A percentile compares a stretch with the other conserved stretches of the same genome.
Evolutionary conservation across 2,888 invertebrate species (phyloP).

Genomic region (Spilarctia lutea): DNA sequence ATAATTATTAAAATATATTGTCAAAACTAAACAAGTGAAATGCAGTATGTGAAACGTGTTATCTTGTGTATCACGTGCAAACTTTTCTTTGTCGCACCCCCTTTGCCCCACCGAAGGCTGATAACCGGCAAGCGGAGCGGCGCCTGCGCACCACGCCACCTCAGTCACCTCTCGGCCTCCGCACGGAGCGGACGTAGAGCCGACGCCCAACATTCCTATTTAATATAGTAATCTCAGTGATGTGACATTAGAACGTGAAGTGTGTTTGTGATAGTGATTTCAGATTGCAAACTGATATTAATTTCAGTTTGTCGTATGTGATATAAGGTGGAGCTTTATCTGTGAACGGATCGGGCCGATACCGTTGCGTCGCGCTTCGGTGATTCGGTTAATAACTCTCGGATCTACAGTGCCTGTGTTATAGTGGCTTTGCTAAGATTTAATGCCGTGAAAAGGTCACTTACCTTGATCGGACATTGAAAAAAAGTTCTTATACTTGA

Average conservation of each 20-base stretch:
- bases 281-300: slow-evolving; percentile 56
- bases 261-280: slow-evolving; percentile 56
- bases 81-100: slow-evolving; percentile 77
- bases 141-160: slow-evolving; percentile 78
- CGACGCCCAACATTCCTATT: slow-evolving; percentile 43
- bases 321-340: slow-evolving; percentile 57
- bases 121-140: slow-evolving; percentile 75
- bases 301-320: slow-evolving; percentile 62
- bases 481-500: slow-evolving; percentile 40
- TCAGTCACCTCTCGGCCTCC: slow-evolving; percentile 73
- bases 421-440: slow-evolving; percentile 81
- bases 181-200: slow-evolving; percentile 64
- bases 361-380: slow-evolving; percentile 83
- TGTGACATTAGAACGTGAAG: slow-evolving; percentile 60
- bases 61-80: slow-evolving; percentile 79
- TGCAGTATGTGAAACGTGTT: slow-evolving; percentile 63
- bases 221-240: slow-evolving; percentile 58
- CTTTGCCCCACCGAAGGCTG: slow-evolving; percentile 78
- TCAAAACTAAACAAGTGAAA: slow-evolving; percentile 36
- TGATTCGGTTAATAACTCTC: slow-evolving; percentile 81
- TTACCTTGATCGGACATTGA: slow-evolving; percentile 78
- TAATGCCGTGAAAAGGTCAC: slow-evolving; percentile 81
- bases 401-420: slow-evolving; percentile 76
- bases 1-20: slow-evolving; percentile 1
- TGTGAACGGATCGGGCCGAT: slow-evolving; percentile 65